A percentile compares a stretch with the other conserved stretches of the same genome.
Evolutionary conservation across 2,797 vertebrate genomes (phyloP).

Genomic region (Okamejei kenojei): DNA sequence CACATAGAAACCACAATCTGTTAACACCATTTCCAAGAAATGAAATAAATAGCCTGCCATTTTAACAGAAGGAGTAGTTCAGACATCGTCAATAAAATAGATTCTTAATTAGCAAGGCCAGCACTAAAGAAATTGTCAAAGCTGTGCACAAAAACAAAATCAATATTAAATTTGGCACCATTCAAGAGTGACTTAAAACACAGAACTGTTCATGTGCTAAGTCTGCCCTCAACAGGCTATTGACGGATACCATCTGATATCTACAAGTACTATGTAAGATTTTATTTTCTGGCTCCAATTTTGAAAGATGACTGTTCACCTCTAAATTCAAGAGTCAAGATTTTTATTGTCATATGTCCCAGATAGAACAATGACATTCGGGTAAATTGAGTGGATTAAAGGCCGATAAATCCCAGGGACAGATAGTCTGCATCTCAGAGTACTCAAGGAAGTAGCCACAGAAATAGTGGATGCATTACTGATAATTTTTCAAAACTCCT

Average conservation of each 20-base stretch:
- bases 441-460: too few species aligned
- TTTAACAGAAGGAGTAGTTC: not conserved
- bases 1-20: not conserved
- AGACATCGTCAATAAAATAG: constrained; percentile 18
- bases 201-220: not conserved
- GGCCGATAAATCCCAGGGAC: too few species aligned
- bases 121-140: constrained; percentile 17
- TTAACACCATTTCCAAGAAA: not conserved
- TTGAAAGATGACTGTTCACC: not conserved
- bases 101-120: constrained; percentile 29
- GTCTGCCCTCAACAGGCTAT: constrained; percentile 30
- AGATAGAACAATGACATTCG: too few species aligned
- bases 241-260: not conserved
- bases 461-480: too few species aligned
- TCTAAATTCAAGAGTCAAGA: not conserved
- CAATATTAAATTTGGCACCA: constrained; percentile 30
- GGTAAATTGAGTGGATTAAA: too few species aligned
- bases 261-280: not conserved
- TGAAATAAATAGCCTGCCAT: constrained; percentile 17
- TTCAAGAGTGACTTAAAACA: not conserved
- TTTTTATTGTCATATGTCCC: too few species aligned
- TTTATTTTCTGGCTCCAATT: not conserved
- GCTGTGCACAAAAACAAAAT: constrained; percentile 13
- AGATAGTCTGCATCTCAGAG: too few species aligned
- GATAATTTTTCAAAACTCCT: too few species aligned